These are phyloP conservation scores for Macrotrachela quadricornifera DNA, from an alignment of 1,140 invertebrate genomes.

Conservation along the genomic window DNA sequence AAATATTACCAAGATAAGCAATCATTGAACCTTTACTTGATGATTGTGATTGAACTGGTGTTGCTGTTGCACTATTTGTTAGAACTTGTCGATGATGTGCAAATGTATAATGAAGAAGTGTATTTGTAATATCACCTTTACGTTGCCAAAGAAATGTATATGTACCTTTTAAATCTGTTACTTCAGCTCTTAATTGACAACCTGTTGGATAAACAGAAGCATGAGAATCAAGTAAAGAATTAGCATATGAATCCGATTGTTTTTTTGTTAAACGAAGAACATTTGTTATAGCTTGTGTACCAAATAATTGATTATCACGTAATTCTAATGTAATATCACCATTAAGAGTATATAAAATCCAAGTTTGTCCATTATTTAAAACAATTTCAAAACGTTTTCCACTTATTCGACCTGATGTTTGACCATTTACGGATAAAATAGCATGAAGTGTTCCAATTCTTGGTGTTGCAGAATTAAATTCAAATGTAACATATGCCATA, in stretches of 20 bases:
- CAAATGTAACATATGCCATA: background rate
- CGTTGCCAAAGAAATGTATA: no score
- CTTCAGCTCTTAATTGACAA: no score
- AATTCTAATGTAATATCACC: background rate
- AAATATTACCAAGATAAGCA: no score
- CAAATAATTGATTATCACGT: background rate
- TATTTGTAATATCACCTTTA: no score
- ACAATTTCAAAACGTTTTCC: background rate
- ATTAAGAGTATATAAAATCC: background rate
- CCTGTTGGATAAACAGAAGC: no score
- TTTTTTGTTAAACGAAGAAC: background rate
- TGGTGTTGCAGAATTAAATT: background rate
- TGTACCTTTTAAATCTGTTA: no score
- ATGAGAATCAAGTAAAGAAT: no score
- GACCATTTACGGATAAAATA: background rate
- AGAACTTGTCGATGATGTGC: no score
- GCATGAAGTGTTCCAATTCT: background rate
- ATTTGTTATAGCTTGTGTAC: background rate
- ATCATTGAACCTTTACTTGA: no score
- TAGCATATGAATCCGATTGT: background rate
- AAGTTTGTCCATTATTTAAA: background rate
- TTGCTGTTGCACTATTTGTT: no score
- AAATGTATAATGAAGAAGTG: no score
- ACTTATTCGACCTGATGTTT: background rate
- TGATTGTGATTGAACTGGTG: no score